Conservation (phyloP, 2,888 invertebrate genomes). For the Priocnemis perturbator region DNA sequence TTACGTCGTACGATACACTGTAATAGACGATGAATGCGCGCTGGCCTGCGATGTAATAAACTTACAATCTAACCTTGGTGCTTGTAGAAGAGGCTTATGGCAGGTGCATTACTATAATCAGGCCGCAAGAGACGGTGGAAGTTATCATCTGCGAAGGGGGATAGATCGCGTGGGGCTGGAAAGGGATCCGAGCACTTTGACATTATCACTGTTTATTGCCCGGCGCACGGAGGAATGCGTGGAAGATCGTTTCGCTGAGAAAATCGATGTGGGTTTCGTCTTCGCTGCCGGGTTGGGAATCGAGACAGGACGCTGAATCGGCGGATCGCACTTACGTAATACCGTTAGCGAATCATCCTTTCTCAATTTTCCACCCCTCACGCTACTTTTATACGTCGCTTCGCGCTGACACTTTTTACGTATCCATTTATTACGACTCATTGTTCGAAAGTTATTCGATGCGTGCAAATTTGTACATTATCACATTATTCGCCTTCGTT, state of each 20-base stretch:
- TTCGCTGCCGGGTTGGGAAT: neutral
- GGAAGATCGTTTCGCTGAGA: slow-evolving; percentile 7
- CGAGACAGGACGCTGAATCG: too few species aligned
- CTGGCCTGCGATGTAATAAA: slow-evolving; percentile 33
- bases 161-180: too few species aligned
- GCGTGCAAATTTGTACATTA: too few species aligned
- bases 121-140: slow-evolving; percentile 22
- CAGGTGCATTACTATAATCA: slow-evolving; percentile 21
- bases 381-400: too few species aligned
- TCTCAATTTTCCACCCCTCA: too few species aligned
- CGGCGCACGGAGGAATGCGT: slow-evolving; percentile 11
- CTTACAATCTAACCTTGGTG: slow-evolving; percentile 25
- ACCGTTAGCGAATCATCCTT: too few species aligned
- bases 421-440: too few species aligned
- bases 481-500: too few species aligned
- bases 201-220: slow-evolving; percentile 16
- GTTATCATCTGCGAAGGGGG: slow-evolving; percentile 26
- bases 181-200: slow-evolving; percentile 9
- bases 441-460: too few species aligned
- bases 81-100: slow-evolving; percentile 17
- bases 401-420: too few species aligned
- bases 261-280: neutral
- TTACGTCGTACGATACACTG: slow-evolving; percentile 25
- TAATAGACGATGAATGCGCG: slow-evolving; percentile 24
- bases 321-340: too few species aligned